Evolutionary conservation across 2,113 vertebrate genomes (phyloP).

Genomic region (Cervus canadensis): DNA sequence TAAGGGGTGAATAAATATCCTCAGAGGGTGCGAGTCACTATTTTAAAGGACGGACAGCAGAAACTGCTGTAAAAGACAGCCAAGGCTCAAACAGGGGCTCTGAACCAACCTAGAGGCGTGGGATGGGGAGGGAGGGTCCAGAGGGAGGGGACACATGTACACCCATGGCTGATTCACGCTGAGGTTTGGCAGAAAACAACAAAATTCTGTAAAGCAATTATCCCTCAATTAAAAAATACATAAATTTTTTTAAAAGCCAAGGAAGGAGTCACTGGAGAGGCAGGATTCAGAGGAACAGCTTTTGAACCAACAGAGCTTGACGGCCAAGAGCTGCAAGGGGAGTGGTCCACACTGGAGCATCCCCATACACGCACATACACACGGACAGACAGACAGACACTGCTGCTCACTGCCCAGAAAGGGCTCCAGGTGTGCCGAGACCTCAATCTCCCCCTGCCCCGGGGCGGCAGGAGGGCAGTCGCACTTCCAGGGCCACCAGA

Average conservation of each 20-base stretch:
- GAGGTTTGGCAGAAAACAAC: background rate
- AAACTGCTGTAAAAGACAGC: background rate
- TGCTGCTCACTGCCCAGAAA: background rate
- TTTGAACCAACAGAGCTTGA: background rate
- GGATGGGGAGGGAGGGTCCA: background rate
- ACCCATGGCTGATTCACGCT: background rate
- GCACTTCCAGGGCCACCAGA: background rate
- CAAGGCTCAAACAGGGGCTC: background rate
- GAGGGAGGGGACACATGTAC: background rate
- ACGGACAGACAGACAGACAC: background rate
- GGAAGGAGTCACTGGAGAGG: background rate
- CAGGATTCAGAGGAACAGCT: background rate
- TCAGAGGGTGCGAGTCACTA: background rate
- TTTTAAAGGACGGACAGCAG: background rate
- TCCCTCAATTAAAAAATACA: background rate
- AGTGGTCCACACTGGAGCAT: background rate
- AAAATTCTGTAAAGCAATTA: background rate
- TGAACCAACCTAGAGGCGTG: background rate
- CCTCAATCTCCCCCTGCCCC: background rate
- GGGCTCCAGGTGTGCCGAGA: background rate
- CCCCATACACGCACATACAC: rapidly evolving
- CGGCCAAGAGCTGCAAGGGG: background rate
- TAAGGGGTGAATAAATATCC: background rate
- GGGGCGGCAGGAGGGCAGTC: background rate
- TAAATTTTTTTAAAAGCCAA: background rate